Evolutionary conservation across 2,888 invertebrate genomes (phyloP).

Genomic region (Alcis repandata): DNA sequence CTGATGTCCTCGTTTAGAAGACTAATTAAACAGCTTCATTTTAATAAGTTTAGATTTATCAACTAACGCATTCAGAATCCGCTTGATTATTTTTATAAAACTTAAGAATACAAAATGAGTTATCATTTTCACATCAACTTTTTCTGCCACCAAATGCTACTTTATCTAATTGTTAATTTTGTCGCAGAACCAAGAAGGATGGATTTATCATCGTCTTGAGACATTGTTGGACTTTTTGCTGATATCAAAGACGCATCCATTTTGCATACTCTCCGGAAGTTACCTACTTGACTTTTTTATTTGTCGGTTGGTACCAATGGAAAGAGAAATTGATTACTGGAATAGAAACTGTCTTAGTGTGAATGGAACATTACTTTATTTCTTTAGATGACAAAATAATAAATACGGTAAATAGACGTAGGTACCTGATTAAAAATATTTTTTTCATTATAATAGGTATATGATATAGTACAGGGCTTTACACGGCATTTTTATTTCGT

Average conservation of each 20-base stretch:
- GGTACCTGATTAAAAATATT: too few species aligned
- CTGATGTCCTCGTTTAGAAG: too few species aligned
- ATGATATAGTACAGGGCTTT: too few species aligned
- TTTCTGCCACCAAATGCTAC: conserved; percentile 38
- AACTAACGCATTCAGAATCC: too few species aligned
- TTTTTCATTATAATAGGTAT: too few species aligned
- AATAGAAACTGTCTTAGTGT: too few species aligned
- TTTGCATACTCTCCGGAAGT: conserved; percentile 22
- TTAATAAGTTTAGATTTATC: not conserved
- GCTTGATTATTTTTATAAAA: too few species aligned
- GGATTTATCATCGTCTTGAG: conserved; percentile 21
- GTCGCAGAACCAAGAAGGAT: not conserved
- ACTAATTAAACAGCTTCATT: too few species aligned
- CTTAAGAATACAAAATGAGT: not conserved
- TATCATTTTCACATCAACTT: conserved; percentile 15
- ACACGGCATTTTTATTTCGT: too few species aligned
- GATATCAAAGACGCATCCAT: conserved; percentile 25
- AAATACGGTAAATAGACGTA: too few species aligned
- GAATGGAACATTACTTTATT: too few species aligned
- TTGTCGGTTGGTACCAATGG: not conserved
- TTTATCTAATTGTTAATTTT: conserved; percentile 36
- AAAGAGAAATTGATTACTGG: not conserved
- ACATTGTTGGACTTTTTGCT: conserved; percentile 33
- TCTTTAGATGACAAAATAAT: too few species aligned
- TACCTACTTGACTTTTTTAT: not conserved